A percentile compares a stretch with the other conserved stretches of the same genome.
Conservation (phyloP, 30 jellyfish, hydroid and myxozoan species). For the Turritopsis dohrnii region DNA sequence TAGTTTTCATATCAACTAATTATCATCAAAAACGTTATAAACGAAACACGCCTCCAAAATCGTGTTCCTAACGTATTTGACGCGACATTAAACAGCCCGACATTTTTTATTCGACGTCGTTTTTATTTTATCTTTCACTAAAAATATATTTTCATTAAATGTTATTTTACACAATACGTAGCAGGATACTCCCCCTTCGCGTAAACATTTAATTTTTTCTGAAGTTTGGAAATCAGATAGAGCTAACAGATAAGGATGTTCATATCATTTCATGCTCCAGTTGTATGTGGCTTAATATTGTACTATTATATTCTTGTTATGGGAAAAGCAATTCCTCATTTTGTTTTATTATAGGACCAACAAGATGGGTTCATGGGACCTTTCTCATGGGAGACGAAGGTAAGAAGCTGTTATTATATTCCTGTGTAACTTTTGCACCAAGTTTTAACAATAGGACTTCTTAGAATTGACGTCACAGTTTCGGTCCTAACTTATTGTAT, state of each 20-base stretch:
- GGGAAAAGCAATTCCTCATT: not conserved
- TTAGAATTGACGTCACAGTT: no score
- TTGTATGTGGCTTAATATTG: not conserved
- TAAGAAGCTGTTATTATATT: not conserved
- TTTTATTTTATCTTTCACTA: not conserved
- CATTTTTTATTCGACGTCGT: not conserved
- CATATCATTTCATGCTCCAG: not conserved
- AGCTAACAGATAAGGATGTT: not conserved
- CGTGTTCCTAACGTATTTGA: not conserved
- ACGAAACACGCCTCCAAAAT: not conserved
- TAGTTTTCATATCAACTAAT: not conserved
- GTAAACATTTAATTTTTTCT: not conserved
- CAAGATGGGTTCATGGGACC: slow-evolving; percentile 66
- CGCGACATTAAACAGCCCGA: not conserved
- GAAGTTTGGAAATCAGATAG: not conserved
- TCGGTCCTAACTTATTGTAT: no score
- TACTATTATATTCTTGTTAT: not conserved
- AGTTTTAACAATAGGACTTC: no score
- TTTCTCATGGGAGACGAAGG: slow-evolving; percentile 64
- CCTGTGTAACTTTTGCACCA: not conserved
- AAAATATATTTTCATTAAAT: not conserved
- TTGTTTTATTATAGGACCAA: slow-evolving; percentile 2
- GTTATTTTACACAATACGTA: not conserved
- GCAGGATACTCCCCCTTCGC: not conserved
- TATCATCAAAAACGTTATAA: not conserved